Percentiles rank a stretch among this genome's conserved stretches.
These are phyloP conservation scores for Neoitamus cyanurus DNA, from an alignment of 2,888 invertebrate species.

Conservation along the genomic window DNA sequence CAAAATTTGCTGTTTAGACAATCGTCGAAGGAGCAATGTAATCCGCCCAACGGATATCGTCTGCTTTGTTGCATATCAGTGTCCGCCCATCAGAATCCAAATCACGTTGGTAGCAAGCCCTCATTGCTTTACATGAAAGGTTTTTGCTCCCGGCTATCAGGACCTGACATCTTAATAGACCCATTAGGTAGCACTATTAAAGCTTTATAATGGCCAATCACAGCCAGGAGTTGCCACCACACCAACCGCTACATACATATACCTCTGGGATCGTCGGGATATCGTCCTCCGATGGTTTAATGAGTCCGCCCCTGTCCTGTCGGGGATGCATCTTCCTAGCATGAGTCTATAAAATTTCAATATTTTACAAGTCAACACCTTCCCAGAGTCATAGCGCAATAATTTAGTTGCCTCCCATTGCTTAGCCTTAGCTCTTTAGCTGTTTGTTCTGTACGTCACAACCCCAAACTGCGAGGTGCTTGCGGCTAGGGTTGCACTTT, in stretches of 20 bases:
- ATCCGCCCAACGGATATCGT: constrained; percentile 5
- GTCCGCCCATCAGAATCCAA: neutral
- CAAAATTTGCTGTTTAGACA: constrained; percentile 1
- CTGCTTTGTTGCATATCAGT: neutral
- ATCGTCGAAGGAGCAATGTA: neutral
- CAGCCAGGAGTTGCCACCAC: neutral
- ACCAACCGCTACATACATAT: neutral
- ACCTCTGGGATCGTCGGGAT: neutral
- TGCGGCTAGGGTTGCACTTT: neutral
- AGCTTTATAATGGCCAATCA: constrained; percentile 2
- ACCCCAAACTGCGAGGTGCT: neutral
- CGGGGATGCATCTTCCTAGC: neutral
- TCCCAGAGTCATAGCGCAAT: neutral
- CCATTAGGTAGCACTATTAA: constrained; percentile 3
- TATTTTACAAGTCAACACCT: neutral
- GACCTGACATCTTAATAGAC: constrained; percentile 12
- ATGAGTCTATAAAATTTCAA: neutral
- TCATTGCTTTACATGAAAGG: neutral
- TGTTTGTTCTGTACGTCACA: neutral
- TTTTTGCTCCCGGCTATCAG: constrained; percentile 2
- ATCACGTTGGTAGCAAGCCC: neutral
- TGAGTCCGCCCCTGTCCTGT: neutral
- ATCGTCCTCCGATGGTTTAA: neutral
- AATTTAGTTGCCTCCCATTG: neutral
- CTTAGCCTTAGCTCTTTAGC: neutral